Base-by-base conservation (phyloP, 2,113 vertebrate genomes). In the Lethenteron camtschaticum region DNA sequence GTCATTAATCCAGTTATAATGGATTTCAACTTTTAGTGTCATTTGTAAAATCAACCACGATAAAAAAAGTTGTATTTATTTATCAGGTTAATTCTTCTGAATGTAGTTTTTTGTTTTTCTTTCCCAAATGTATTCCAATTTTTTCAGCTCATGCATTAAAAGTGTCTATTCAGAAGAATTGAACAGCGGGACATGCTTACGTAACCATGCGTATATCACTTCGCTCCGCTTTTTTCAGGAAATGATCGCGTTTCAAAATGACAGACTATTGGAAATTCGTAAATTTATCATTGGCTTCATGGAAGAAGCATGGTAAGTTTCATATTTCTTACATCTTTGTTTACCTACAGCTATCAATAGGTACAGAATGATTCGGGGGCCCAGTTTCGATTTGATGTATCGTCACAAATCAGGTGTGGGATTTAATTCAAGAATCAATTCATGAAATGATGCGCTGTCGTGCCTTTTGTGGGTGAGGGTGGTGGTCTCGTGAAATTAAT, bases 221-320 rank as follows among this genome's bases (percentile, higher is more conserved):
- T 14, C 13, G n/a, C 55, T 12, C 66, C 68, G 20, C 11, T 16
- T 1, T 58, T 16, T 71, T 9, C 73, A 92, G 90, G 90, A 94
- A 77, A 85, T 92, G 70, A 89, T 95, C 56, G 86, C 90, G 0
- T 94, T 94, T 77, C 90, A 95, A 74, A 87, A 85, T 0, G 90
- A 95, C 76, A 90, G 90, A 56, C 94, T 86, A 0, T 85, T 90
- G 0, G 90, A 95, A 77, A 88, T 92, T 59, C 83, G 85, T 10
- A 94, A 92, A 58, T 90, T 89, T 77, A 87, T 94, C 70, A 89
- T 95, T 13, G 89, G 89, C 55, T 95, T 95, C 77, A 95, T 94
- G 3, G 89, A 92, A 76, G 90, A 95, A 73, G 87, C 89, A 6
- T 88, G 89, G 90, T 94, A 76, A 80, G 84, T 75, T 13, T 14